Conservation (phyloP, 1,140 invertebrate genomes). For the Drosophila kikkawai region DNA sequence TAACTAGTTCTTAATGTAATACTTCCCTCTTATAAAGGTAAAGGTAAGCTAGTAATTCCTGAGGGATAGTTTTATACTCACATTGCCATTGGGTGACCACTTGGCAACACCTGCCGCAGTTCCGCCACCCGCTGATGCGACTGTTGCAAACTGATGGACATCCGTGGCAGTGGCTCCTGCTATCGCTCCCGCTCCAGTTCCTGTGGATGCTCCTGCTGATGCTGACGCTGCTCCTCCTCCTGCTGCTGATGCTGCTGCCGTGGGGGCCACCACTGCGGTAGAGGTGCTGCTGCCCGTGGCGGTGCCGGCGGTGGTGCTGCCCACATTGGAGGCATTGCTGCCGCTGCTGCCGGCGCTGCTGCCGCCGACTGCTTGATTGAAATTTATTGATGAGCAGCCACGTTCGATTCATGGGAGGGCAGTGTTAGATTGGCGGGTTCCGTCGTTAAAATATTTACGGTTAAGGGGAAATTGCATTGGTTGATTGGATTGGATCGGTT, state of each 20-base stretch:
- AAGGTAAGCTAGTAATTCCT: too few relatives aligned
- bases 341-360: constrained; percentile 76
- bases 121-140: constrained; percentile 24
- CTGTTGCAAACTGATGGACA: constrained; percentile 44
- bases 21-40: background rate
- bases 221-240: constrained; percentile 20
- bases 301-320: constrained; percentile 68
- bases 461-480: constrained; percentile 83
- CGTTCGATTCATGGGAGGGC: constrained; percentile 47
- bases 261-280: constrained; percentile 60
- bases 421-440: constrained; percentile 66
- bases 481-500: constrained; percentile 79
- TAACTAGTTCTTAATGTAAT: background rate
- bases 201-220: constrained; percentile 23
- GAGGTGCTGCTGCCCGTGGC: constrained; percentile 69
- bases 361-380: constrained; percentile 79
- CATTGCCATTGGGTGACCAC: constrained; percentile 83
- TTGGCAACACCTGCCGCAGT: constrained; percentile 64
- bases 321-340: constrained; percentile 76
- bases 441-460: constrained; percentile 83
- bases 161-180: constrained; percentile 25
- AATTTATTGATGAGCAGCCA: constrained; percentile 76
- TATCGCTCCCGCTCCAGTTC: constrained; percentile 13
- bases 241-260: constrained; percentile 9
- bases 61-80: constrained; percentile 56